Conservation (phyloP, 2,797 vertebrate genomes). For the Emydoidea blandingii region DNA sequence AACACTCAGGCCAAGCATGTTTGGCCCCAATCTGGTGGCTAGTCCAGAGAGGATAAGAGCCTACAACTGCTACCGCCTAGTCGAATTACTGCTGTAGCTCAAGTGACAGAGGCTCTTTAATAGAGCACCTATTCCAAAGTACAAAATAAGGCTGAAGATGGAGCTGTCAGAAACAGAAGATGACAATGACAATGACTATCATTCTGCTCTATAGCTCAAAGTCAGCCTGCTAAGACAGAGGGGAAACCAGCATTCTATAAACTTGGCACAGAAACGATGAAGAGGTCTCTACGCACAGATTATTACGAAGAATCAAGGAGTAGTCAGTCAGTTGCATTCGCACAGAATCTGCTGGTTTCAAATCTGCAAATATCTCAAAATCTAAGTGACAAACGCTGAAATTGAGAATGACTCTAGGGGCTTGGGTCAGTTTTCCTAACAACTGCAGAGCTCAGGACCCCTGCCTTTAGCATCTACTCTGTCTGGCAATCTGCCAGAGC, state of each 20-base stretch:
- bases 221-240: neutral
- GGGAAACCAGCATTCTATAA: neutral
- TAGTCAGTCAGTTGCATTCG: neutral
- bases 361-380: accelerated
- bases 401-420: neutral
- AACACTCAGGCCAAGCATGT: neutral
- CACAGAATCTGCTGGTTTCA: neutral
- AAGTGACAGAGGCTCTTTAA: neutral
- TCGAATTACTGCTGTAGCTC: neutral
- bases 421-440: neutral
- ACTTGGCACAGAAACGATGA: neutral
- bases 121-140: neutral
- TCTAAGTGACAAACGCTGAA: neutral
- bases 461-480: neutral
- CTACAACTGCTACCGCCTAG: neutral
- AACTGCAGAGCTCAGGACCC: neutral
- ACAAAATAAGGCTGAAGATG: neutral
- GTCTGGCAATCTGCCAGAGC: neutral
- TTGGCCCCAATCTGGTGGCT: neutral
- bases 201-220: neutral
- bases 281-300: neutral
- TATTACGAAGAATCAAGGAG: neutral
- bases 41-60: neutral
- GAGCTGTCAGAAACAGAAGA: neutral
- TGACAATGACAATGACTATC: neutral